Evolutionary conservation across 2,888 invertebrate species (phyloP), one percentile per base, ranked within the genome.

Genomic region (Didymodactylos carnosus): DNA sequence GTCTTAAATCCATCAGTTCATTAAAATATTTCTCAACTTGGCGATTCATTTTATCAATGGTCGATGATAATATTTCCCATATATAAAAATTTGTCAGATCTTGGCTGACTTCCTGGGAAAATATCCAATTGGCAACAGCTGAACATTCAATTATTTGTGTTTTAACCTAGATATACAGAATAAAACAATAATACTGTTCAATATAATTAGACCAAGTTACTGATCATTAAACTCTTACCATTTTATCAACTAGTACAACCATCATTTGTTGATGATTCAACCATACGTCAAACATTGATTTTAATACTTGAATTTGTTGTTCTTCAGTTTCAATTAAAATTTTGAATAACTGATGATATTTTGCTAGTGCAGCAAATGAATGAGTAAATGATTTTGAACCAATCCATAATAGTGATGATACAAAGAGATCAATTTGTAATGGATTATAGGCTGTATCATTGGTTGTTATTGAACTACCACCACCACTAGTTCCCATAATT

Each of bases 311-410:
- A 77, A 94, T 91, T 83, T 98, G 97, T 0, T 93, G 93, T 82
- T 94, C 94, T 81, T 95, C 94, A 0, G 91, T 90, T 80, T 92
- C 92, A 0, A 92, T 92, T 76, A 97, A 39, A 43, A 71, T 70
- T 29, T 72, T 75, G 39, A 73, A 72, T 39, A 75, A 41, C 41
- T 62, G 69, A 53, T 72, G 92, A 81, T 90, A 97, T 86, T 95
- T 97, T 53, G 94, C 92, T 77, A 98, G 91, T n/a, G 94, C 97
- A 10, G 97, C 94, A 84, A 97, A 95, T 79, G 94, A 92, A 82
- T 98, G 98, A 76, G 94, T 94, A 82, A 97, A 94, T 78, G 95
- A 94, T 84, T 97, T 98, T 72, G 91, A 91, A 43, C 94, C 97
- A 75, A 95, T 86, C 82, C 92, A 91, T 8, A 98, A 86, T 72